Evolutionary conservation across 2,888 invertebrate species (phyloP), one percentile per base, ranked within the genome.

Genomic region (Drosophila imparisetae): DNA sequence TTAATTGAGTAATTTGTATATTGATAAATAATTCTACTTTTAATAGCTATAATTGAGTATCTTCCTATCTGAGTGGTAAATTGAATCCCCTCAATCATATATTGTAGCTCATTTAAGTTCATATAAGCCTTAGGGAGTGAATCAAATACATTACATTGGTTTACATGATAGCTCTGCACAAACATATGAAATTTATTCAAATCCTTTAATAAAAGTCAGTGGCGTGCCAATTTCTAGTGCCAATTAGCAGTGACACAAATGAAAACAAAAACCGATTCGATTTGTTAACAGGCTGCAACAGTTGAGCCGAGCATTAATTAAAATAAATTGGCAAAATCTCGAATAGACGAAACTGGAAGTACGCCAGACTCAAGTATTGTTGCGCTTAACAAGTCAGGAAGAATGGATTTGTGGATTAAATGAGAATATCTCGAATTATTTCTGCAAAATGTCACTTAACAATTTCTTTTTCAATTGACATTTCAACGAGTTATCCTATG

Each of bases 221-320:
- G 57, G 27, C 61, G 57, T 61, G 48, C 62, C 48, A 55, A 70
- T 72, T 74, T 74, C 72, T 65, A 80, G 89, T 74, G 84, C 66
- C 85, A 85, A 90, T 85, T 85, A 90, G 81, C 66, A 78, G 60
- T 66, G 72, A 73, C 72, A 71, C 67, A 70, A 64, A 79, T 75
- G 49, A 42, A 66, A 59, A 60, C 52, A 58, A 65, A 63, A 54
- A 36, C 75, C 64, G 24, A 65, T 52, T 30, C 40, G 62, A 75
- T 66, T 68, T 59, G 57, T 70, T 66, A 45, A 50, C 59, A 29
- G 55, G 58, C 48, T 45, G 49, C 60, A 52, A 24, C 54, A 69
- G 38, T 40, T 48, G 61, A 66, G 59, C 49, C 45, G 40, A 59
- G 57, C 72, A 74, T 86, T 86, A 90, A 90, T 85, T 90, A 85